Conservation (phyloP, 2,113 vertebrate species). For the Onychorhynchus coronatus region DNA sequence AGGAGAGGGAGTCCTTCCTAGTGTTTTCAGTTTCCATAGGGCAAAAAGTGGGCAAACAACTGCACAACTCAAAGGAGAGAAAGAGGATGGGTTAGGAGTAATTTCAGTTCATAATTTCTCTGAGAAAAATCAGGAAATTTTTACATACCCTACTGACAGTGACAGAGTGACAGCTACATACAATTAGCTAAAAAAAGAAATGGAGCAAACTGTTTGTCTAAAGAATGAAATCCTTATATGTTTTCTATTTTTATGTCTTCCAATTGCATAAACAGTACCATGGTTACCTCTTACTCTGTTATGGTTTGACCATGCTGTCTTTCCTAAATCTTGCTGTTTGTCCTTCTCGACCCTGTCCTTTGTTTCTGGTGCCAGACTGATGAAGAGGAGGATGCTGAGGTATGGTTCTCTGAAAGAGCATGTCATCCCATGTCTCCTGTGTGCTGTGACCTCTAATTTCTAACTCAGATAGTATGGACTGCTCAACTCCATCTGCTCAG, state of each 20-base stretch:
- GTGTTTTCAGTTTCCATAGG: not conserved
- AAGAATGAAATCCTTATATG: not conserved
- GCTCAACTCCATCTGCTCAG: not conserved
- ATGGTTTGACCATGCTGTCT: not conserved
- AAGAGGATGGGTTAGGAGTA: not conserved
- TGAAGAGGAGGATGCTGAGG: slow-evolving; percentile 89
- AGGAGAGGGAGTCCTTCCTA: not conserved
- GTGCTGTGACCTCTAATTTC: slow-evolving; percentile 49
- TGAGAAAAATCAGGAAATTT: not conserved
- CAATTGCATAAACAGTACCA: not conserved
- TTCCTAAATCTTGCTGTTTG: slow-evolving; percentile 70
- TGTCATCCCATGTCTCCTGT: not conserved
- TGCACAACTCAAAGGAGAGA: not conserved
- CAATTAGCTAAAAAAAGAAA: not conserved
- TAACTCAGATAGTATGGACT: slow-evolving; percentile 9
- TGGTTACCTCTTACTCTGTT: slow-evolving; percentile 6
- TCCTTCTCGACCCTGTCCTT: slow-evolving; percentile 64
- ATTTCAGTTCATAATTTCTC: not conserved
- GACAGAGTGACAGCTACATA: not conserved
- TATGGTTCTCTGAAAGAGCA: slow-evolving; percentile 68
- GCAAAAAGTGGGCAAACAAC: not conserved
- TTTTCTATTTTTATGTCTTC: not conserved
- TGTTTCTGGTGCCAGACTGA: slow-evolving; percentile 83
- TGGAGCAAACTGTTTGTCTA: not conserved
- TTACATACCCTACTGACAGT: not conserved